phyloP scores from a whole-genome alignment of 2,888 invertebrate species.

The Acholoe squamosa region DNA sequence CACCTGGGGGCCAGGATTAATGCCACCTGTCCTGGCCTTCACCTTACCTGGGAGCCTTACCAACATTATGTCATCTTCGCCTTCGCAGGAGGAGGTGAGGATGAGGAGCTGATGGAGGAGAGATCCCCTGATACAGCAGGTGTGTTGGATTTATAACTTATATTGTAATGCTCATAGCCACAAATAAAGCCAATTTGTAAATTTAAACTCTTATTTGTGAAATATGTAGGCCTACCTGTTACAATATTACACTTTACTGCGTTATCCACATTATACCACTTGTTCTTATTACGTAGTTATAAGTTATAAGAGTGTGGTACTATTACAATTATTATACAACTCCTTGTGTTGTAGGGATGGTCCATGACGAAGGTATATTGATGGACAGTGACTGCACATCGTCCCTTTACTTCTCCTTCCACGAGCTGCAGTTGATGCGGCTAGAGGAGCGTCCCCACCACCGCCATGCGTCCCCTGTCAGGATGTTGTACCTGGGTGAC shows the following conservation, averaged over 20 bases:
- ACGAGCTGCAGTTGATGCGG: conserved; percentile 85
- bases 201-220: too few relatives aligned
- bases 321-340: too few relatives aligned
- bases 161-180: too few relatives aligned
- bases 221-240: too few relatives aligned
- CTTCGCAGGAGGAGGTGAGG: conserved; percentile 65
- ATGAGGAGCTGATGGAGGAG: conserved; percentile 5
- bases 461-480: conserved; percentile 63
- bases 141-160: too few relatives aligned
- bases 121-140: not conserved
- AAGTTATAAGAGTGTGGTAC: too few relatives aligned
- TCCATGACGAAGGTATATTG: conserved; percentile 39
- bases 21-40: conserved; percentile 83
- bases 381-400: conserved; percentile 84
- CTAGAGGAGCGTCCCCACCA: conserved; percentile 82
- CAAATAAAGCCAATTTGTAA: too few relatives aligned
- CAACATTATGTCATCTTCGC: conserved; percentile 80
- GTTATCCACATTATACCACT: too few relatives aligned
- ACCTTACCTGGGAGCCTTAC: conserved; percentile 80
- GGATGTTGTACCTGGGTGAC: conserved; percentile 85
- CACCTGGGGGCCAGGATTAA: conserved; percentile 82
- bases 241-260: too few relatives aligned
- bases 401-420: conserved; percentile 85
- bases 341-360: not conserved
- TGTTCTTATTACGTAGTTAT: too few relatives aligned